A percentile compares a stretch with the other conserved stretches of the same genome.
These are phyloP conservation scores for Creontiades dilutus DNA, from an alignment of 2,888 invertebrate species.

Conservation along the genomic window DNA sequence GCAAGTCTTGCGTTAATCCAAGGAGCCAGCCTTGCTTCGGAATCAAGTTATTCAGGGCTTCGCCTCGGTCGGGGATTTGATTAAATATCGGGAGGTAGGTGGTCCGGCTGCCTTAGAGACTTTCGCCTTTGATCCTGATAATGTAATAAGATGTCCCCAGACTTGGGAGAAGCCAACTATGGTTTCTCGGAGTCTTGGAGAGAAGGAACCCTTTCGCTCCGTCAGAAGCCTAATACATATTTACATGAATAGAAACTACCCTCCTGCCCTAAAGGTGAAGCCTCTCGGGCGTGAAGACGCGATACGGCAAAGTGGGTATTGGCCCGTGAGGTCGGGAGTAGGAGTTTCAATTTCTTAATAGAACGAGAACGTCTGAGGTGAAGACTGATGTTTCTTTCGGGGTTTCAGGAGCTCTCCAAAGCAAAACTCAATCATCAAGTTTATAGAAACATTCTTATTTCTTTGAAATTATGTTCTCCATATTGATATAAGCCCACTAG, in stretches of 20 bases:
- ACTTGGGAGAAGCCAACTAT: constrained; percentile 64
- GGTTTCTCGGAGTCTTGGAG: constrained; percentile 16
- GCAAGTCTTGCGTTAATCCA: constrained; percentile 75
- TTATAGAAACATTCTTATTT: too few relatives aligned
- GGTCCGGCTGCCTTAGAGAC: constrained; percentile 68
- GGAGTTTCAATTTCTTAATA: constrained; percentile 29
- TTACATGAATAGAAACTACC: constrained; percentile 69
- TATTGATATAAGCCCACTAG: too few relatives aligned
- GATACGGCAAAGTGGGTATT: background rate
- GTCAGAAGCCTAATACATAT: constrained; percentile 71
- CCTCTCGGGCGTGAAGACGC: constrained; percentile 44
- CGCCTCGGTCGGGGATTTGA: constrained; percentile 70
- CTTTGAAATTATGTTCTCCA: too few relatives aligned
- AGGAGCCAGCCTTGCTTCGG: constrained; percentile 42
- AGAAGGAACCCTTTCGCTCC: background rate
- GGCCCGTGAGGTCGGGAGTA: background rate
- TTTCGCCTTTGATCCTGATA: constrained; percentile 73
- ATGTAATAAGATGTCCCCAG: constrained; percentile 74
- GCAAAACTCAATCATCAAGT: too few relatives aligned
- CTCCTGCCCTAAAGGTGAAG: background rate
- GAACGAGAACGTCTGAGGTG: background rate
- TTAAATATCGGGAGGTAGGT: constrained; percentile 73
- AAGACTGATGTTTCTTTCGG: background rate
- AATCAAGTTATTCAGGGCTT: constrained; percentile 66
- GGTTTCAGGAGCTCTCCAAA: background rate